Percentiles rank a stretch among this genome's conserved stretches.
These are phyloP conservation scores for Prionailurus viverrinus DNA, from an alignment of 2,113 vertebrate genomes.

Conservation along the genomic window DNA sequence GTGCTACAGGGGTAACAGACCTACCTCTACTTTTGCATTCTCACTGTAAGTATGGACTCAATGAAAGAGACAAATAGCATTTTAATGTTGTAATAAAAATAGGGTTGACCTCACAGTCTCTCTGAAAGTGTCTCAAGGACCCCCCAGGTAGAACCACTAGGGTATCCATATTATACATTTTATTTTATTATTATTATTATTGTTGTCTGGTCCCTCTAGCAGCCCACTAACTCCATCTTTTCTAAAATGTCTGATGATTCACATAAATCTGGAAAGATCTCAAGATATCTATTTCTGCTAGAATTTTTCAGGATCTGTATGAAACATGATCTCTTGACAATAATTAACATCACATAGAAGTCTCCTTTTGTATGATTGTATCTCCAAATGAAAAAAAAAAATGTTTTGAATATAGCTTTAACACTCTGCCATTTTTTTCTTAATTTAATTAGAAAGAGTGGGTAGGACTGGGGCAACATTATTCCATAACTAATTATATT, in stretches of 20 bases:
- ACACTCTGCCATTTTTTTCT: not conserved
- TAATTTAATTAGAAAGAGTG: not conserved
- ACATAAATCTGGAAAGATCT: not conserved
- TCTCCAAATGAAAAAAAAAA: constrained; percentile 6
- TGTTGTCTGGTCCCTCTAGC: not conserved
- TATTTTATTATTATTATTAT: not conserved
- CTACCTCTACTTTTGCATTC: not conserved
- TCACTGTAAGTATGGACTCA: not conserved
- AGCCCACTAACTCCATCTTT: not conserved
- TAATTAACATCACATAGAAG: not conserved
- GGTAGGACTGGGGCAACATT: not conserved
- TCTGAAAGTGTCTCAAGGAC: not conserved
- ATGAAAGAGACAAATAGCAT: not conserved
- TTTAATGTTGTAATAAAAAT: not conserved
- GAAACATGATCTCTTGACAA: not conserved
- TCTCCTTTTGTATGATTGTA: not conserved
- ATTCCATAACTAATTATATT: not conserved
- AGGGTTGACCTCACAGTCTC: not conserved
- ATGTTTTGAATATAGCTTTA: not conserved
- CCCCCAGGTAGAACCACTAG: not conserved
- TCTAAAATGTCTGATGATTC: not conserved
- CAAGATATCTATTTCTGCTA: not conserved
- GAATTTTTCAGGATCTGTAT: not conserved
- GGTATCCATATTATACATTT: not conserved
- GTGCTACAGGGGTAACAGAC: not conserved